phyloP scores from a whole-genome alignment of 2,888 invertebrate species.

The Blastobasis lacticolella region DNA sequence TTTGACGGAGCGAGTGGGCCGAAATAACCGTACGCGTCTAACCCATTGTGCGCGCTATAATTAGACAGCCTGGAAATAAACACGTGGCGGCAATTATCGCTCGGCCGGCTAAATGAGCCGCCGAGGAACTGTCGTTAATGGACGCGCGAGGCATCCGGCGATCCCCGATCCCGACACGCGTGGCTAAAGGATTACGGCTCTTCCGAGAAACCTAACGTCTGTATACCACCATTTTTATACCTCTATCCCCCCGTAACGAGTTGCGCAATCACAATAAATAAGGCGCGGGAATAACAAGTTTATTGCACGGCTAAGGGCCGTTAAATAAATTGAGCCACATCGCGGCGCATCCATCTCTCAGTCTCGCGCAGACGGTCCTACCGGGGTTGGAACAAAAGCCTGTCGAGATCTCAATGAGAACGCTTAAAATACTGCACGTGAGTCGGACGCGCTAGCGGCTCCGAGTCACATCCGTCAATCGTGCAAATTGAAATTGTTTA shows the following conservation, averaged over 20 bases:
- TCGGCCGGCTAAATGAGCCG: constrained; percentile 71
- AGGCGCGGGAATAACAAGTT: constrained; percentile 31
- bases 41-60: constrained; percentile 70
- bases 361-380: not conserved
- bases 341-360: constrained; percentile 21
- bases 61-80: constrained; percentile 68
- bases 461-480: constrained; percentile 28
- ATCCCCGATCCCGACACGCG: constrained; percentile 35
- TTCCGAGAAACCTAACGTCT: constrained; percentile 44
- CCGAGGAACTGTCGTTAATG: constrained; percentile 67
- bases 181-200: constrained; percentile 44
- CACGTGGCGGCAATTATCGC: constrained; percentile 74
- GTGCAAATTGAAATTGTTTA: constrained; percentile 27
- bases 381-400: too few species aligned
- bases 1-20: constrained; percentile 61
- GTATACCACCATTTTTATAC: constrained; percentile 33
- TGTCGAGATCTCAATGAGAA: constrained; percentile 19
- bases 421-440: constrained; percentile 23
- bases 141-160: constrained; percentile 63
- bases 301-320: constrained; percentile 16
- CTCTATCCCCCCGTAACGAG: constrained; percentile 29
- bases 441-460: constrained; percentile 18
- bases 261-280: constrained; percentile 42
- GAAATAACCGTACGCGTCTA: constrained; percentile 70
- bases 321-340: constrained; percentile 31